Base-by-base conservation (phyloP, 1,140 invertebrate genomes). In the Heterodera schachtii region DNA sequence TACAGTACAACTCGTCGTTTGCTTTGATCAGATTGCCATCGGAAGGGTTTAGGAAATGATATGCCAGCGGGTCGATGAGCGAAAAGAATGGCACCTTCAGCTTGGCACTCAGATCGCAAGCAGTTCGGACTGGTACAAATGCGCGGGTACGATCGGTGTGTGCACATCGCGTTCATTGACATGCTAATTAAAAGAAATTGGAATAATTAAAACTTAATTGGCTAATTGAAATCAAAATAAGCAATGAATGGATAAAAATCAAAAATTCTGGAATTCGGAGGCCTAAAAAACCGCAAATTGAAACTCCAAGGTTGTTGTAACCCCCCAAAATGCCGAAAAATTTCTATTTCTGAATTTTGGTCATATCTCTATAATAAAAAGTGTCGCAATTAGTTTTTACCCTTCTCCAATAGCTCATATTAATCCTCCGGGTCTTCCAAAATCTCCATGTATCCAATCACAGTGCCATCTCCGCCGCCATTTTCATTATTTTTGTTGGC, bases 31-130 rank as follows among this genome's bases (percentile, higher is more conserved):
- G 57, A 41, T 75, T 76, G 76, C 16, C 81, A 43, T 47, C 66
- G 31, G 44, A 60, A 47, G 74, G 73, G 60, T 74, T 73, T 11
- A 83, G 49, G 21, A 67, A 57, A 67, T 64, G 49, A 43, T 75
- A 44, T 21, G 78, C 52, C 44, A 85, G 85, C 43, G 86, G 82
- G 76, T 89, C 87, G 49, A 80, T 79, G 8, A 85, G 76, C 1
- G 85, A 90, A 69, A 89, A 82, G 31, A 89, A 81, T 13, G 87
- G 87, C 6, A 89, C 49, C 46, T 87, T 81, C 19, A 89, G 60
- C 85, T 89, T 60, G 66, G 31, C 78, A 11, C 81, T 77, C 21
- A 86, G 73, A 41, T 80, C 43, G 64, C 81, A 31, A 89, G 60
- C 84, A 89, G 87, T 16, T 78, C 81, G 60, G 82, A 85, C 41